Percentiles rank a stretch among this genome's conserved stretches.
phyloP scores from a whole-genome alignment of 2,888 invertebrate species.

The Limnephilus marmoratus region DNA sequence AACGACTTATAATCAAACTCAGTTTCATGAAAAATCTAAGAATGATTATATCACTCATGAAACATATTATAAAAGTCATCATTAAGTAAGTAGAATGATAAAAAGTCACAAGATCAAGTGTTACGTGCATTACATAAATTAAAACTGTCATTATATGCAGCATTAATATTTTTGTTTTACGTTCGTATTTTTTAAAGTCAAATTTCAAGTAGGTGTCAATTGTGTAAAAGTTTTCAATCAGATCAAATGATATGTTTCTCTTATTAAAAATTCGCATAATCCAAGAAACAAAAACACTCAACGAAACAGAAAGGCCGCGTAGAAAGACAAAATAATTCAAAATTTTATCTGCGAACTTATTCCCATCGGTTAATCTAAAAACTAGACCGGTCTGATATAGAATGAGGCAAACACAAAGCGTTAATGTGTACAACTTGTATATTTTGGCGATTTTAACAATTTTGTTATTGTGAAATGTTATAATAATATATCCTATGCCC shows the following conservation, averaged over 20 bases:
- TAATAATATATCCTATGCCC: not conserved
- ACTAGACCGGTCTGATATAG: not conserved
- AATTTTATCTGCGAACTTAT: not conserved
- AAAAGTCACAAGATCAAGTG: not conserved
- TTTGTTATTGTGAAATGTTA: not conserved
- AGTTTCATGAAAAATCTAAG: not conserved
- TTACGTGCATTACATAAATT: not conserved
- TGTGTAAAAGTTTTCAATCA: not conserved
- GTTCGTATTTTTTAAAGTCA: not conserved
- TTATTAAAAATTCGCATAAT: not conserved
- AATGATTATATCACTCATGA: not conserved
- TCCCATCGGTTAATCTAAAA: not conserved
- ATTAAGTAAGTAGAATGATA: not conserved
- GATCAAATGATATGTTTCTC: not conserved
- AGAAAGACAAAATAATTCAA: not conserved
- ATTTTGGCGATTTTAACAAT: not conserved
- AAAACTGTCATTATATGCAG: not conserved
- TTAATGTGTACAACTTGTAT: not conserved
- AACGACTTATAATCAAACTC: not conserved
- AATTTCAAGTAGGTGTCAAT: not conserved
- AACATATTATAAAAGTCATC: not conserved
- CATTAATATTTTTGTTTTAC: not conserved
- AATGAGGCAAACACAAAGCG: not conserved
- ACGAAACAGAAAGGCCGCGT: not conserved
- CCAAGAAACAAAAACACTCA: not conserved